A percentile compares a stretch with the other conserved stretches of the same genome.
Conservation (phyloP, 2,888 invertebrate genomes). For the Synergus japonicus region DNA sequence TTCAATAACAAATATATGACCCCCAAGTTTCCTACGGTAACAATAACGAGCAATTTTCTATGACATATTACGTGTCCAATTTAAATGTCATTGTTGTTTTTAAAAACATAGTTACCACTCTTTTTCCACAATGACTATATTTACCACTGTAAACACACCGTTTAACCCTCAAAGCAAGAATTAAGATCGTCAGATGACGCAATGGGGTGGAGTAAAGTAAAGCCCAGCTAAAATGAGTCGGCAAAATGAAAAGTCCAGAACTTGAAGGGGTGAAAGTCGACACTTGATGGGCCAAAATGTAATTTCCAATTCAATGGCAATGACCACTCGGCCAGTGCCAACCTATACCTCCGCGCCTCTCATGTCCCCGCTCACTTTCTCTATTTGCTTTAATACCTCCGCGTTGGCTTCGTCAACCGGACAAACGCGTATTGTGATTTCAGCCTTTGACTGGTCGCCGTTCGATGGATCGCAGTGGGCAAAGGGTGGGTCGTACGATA, state of each 20-base stretch:
- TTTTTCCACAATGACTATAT: conserved; percentile 1
- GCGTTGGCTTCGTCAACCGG: conserved; percentile 73
- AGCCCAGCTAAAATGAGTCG: neutral
- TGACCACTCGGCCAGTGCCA: conserved; percentile 51
- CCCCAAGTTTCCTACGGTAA: neutral
- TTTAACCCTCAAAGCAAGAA: conserved; percentile 7
- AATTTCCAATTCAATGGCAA: conserved; percentile 76
- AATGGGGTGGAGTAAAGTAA: neutral
- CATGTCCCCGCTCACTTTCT: conserved; percentile 52
- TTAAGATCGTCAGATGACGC: conserved; percentile 23
- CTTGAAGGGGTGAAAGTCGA: conserved; percentile 68
- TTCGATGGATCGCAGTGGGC: conserved; percentile 56
- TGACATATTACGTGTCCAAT: neutral
- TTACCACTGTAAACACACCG: conserved; percentile 14
- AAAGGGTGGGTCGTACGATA: conserved; percentile 50
- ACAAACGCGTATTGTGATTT: conserved; percentile 77
- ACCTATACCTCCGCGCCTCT: conserved; percentile 40
- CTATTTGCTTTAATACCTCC: conserved; percentile 71
- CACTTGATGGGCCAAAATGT: conserved; percentile 71
- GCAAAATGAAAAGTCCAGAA: conserved; percentile 45
- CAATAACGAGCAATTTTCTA: neutral
- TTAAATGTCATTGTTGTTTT: neutral
- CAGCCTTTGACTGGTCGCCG: conserved; percentile 73
- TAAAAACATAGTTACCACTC: conserved; percentile 1
- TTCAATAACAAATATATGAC: too few species aligned